Base-by-base conservation (phyloP, 2,113 vertebrate genomes). In the Chauna torquata region DNA sequence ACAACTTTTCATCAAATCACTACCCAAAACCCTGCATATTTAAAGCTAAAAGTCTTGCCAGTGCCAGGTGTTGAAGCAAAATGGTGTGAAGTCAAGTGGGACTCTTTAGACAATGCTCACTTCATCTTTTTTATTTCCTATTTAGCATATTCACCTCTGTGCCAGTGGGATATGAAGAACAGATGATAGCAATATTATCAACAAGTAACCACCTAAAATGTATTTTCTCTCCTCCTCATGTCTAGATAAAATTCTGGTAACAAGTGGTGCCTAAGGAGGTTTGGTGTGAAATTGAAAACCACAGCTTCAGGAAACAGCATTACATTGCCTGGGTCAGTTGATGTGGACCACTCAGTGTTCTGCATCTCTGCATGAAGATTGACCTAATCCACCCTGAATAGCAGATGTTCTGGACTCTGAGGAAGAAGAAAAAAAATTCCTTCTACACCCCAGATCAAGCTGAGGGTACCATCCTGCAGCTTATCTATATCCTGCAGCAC, bases 41-140 rank as follows among this genome's bases (percentile, higher is more conserved):
- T 23, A 91, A 85, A 42, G 28, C 61, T 68, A 82, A 91, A 94
- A 92, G 25, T 49, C 61, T 78, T 86, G 24, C 69, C 76, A 72
- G 42, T 49, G 23, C 25, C n/a, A 92, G 88, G 55, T 49, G 40
- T 30, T 90, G 42, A 88, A 66, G 22, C 20, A 44, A 88, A 91
- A 90, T 16, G 18, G 15, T 45, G 74, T 86, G 58, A 94, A 87
- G 44, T 28, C 64, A 70, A 78, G 52, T 47, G 57, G 12, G 30
- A 82, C 16, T 9, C 40, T 47, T 66, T 70, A 72, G 44, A 77
- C 11, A 82, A 80, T 25, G 17, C 30, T 83, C 57, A 34, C 36
- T 65, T 86, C 30, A 52, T 61, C 32, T 52, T 71, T 81, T 55
- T 38, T 55, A 6, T 76, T 76, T 59, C 27, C 32, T 18, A 71